Conservation (phyloP, 2,888 invertebrate species). For the Tyria jacobaeae region DNA sequence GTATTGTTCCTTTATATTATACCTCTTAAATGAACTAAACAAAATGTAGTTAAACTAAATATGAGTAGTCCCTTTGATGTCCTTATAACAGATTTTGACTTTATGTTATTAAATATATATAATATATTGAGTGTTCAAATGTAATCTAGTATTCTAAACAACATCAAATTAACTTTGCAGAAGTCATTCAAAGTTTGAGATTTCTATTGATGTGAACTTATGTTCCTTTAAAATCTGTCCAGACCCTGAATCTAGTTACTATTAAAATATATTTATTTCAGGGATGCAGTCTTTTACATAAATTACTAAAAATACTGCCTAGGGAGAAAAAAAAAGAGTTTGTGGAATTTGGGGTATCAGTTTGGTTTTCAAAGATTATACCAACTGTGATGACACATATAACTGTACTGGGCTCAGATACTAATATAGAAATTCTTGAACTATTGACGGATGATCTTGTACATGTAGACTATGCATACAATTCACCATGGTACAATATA, state of each 20-base stretch:
- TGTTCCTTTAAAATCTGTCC: too few species aligned
- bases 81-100: too few species aligned
- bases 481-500: constrained; percentile 72
- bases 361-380: constrained; percentile 82
- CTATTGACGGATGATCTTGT: constrained; percentile 72
- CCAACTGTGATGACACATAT: constrained; percentile 68
- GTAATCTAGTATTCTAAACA: too few species aligned
- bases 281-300: constrained; percentile 55
- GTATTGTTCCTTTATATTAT: too few species aligned
- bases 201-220: too few species aligned
- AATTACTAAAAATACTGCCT: constrained; percentile 64
- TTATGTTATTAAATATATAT: too few species aligned
- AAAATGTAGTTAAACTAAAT: too few species aligned
- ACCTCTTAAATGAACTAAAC: too few species aligned
- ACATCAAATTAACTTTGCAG: too few species aligned
- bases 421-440: constrained; percentile 69
- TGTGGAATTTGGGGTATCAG: constrained; percentile 69
- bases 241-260: neutral
- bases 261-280: constrained; percentile 30
- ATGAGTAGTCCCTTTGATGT: too few species aligned
- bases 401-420: constrained; percentile 15
- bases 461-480: constrained; percentile 67
- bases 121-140: too few species aligned
- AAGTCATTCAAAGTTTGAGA: too few species aligned
- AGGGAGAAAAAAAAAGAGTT: constrained; percentile 65